phyloP scores from a whole-genome alignment of 2,113 vertebrate genomes.

The Gallinago media region DNA sequence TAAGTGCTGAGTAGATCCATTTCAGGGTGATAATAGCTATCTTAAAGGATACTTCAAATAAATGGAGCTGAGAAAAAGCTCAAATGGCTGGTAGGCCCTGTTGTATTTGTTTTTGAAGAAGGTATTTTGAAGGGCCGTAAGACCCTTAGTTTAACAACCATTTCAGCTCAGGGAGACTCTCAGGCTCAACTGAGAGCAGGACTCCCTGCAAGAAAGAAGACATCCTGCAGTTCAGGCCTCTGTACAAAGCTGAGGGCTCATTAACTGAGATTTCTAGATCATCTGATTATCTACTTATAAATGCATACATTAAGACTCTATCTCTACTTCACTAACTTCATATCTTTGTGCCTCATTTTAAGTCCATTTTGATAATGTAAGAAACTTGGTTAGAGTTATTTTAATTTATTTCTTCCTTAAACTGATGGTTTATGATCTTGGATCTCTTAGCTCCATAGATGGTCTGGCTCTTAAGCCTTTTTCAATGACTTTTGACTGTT shows the following conservation, averaged over 20 bases:
- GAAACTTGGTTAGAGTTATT: not conserved
- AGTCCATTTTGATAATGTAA: not conserved
- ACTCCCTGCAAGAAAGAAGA: not conserved
- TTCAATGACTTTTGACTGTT: not conserved
- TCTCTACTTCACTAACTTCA: not conserved
- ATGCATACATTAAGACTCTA: not conserved
- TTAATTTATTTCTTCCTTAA: not conserved
- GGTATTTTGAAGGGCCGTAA: not conserved
- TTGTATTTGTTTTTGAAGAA: not conserved
- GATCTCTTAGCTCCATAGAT: not conserved
- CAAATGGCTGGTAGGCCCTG: not conserved
- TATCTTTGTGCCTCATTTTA: not conserved
- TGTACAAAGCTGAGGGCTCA: not conserved
- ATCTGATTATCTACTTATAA: not conserved
- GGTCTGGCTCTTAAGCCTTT: not conserved
- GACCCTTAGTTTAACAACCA: not conserved
- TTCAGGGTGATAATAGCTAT: not conserved
- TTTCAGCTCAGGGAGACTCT: not conserved
- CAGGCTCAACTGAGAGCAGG: not conserved
- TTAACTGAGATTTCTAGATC: not conserved
- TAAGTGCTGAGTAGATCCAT: not conserved
- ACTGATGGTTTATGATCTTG: not conserved
- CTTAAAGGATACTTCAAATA: not conserved
- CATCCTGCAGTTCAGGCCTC: not conserved
- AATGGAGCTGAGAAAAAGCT: not conserved